phyloP scores from a whole-genome alignment of 2,797 vertebrate species.

The Argentina silus region DNA sequence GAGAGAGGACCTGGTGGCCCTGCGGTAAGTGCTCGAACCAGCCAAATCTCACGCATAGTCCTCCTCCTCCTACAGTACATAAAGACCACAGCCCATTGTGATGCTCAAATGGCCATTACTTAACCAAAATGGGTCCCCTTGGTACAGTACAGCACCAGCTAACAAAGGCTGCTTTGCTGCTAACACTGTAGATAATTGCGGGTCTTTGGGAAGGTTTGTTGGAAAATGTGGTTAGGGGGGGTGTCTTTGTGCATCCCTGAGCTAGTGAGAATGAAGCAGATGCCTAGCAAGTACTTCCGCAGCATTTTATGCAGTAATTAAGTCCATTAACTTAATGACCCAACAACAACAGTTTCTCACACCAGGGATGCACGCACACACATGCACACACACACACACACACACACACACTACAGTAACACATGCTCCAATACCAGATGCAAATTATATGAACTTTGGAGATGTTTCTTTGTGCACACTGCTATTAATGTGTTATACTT shows the following conservation, averaged over 20 bases:
- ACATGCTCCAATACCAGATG: background rate
- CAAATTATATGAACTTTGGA: background rate
- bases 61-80: background rate
- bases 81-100: conserved; percentile 8
- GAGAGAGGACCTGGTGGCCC: conserved; percentile 83
- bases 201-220: conserved; percentile 39
- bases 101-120: conserved; percentile 25
- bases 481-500: background rate
- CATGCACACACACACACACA: conserved; percentile 15
- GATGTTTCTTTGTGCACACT: conserved; percentile 36
- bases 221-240: conserved; percentile 35
- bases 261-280: conserved; percentile 55
- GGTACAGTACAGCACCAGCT: conserved; percentile 10
- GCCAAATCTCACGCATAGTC: background rate
- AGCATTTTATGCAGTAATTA: conserved; percentile 55
- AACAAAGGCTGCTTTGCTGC: conserved; percentile 47
- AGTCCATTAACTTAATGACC: conserved; percentile 35
- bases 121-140: conserved; percentile 13
- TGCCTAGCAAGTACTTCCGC: conserved; percentile 51
- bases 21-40: conserved; percentile 78
- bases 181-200: conserved; percentile 52
- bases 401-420: background rate
- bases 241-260: conserved; percentile 34
- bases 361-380: conserved; percentile 34
- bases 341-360: conserved; percentile 57